Base-by-base conservation (phyloP, 2,888 invertebrate genomes). In the Fragum fragum region DNA sequence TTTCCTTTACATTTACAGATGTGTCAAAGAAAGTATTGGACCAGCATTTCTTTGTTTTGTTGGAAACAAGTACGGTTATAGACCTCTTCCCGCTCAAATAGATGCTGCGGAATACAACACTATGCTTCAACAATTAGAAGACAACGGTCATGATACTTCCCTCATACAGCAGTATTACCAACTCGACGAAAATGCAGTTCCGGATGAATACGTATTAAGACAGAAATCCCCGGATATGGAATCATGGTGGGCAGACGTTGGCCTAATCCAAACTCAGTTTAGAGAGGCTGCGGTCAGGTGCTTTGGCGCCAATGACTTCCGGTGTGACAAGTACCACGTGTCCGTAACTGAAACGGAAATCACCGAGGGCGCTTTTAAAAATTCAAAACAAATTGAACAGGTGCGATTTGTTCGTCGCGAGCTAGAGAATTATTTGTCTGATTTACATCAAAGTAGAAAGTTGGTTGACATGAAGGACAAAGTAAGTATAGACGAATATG, bases 31-130 rank as follows among this genome's bases (percentile, higher is more conserved):
- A 85, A 87, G 90, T 80, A 77, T 86, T 77, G 83, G 78, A 16
- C 81, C 82, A 26, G 81, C 81, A 9, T 87, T 87, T 32, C 75
- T 90, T 76, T 84, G 86, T 7, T 82, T 94, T 32, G 73, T 94
- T 21, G 92, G 94, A n/a, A 91, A 93, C 80, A 92, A 92, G 73
- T 93, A 94, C 83, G 93, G 93, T 5, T 91, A 85, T 73, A 84
- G 93, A 53, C 91, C 91, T 16, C 83, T 93, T 59, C 93, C 93
- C 7, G 85, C 91, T 6, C 79, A 79, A 26, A 91, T 93, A 9
- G 73, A 79, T 14, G 79, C 83, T 23, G 61, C 84, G 0, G 91
- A 91, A 79, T 93, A 89, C 81, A 89, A 92, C 28, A 74, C 82
- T 21, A 66, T 93, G 61, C 29, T 80, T 1, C 70, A 63, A 1